Evolutionary conservation across 1,140 invertebrate genomes (phyloP).

Genomic region (Bemisia tabaci): DNA sequence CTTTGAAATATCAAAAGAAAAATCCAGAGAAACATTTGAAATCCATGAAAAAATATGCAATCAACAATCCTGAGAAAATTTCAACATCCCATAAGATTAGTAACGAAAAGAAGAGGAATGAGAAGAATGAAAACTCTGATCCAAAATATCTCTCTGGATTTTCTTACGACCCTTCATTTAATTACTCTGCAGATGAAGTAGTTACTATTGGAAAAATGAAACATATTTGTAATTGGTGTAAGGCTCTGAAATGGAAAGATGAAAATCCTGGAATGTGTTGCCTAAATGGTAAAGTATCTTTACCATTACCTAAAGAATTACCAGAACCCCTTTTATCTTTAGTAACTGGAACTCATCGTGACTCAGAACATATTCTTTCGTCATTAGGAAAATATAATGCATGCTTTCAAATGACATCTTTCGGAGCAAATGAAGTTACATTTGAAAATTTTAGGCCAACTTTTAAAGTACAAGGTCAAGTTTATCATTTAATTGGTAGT

Average conservation of each 20-base stretch:
- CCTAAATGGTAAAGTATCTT: constrained; percentile 17
- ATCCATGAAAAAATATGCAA: too few species aligned
- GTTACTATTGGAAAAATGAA: constrained; percentile 23
- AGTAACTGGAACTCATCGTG: constrained; percentile 2
- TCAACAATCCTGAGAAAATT: too few species aligned
- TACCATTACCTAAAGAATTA: constrained; percentile 12
- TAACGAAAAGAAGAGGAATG: too few species aligned
- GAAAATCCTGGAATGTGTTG: constrained; percentile 18
- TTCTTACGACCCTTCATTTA: too few species aligned
- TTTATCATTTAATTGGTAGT: too few species aligned
- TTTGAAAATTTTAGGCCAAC: constrained; percentile 5
- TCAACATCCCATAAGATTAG: too few species aligned
- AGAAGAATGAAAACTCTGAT: too few species aligned
- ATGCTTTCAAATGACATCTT: constrained; percentile 10
- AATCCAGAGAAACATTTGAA: too few species aligned
- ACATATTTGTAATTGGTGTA: constrained; percentile 11
- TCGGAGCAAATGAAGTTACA: background rate
- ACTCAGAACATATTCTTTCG: constrained; percentile 29
- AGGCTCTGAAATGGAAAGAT: constrained; percentile 12
- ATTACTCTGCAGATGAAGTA: too few species aligned
- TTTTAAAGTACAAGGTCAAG: too few species aligned
- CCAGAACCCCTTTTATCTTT: constrained; percentile 17
- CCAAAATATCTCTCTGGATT: too few species aligned
- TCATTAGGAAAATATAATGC: constrained; percentile 23
- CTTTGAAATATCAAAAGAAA: too few species aligned